Evolutionary conservation across 1,140 invertebrate species (phyloP), one percentile per base, ranked within the genome.

Genomic region (Drosophila nebulosa): DNA sequence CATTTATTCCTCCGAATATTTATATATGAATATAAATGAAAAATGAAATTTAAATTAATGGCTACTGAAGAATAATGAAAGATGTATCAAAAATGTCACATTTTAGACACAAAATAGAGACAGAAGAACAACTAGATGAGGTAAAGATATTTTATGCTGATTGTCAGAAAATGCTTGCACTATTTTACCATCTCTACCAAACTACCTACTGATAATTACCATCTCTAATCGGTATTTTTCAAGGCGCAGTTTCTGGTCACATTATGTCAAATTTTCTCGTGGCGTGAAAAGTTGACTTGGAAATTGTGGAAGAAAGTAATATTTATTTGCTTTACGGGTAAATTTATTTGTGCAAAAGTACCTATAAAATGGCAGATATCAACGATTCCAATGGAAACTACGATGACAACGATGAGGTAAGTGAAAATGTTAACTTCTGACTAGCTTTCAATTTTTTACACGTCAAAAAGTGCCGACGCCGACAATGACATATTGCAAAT

Each of bases 301-400:
- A n/a, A 18, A 24, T 62, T 52, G 50, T 24, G 30, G 36, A 71
- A 72, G 9, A 60, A 22, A 42, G 21, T 18, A 39, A 21, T 50
- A 46, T 62, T 42, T 50, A 35, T 7, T 60, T 55, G 46, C 3
- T 51, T 30, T 3, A n/a, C 67, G 26, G 12, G 9, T 63, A 9
- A 21, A 35, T 39, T 63, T 26, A 27, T 16, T 65, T 64, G n/a
- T 64, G 16, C 7, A 12, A 32, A 4, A 32, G 52, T 46, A 30
- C 21, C 16, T 21, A 18, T 21, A 46, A 46, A 67, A 86, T 86
- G 83, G 78, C 83, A 3, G 83, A 86, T 64, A 24, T 81, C 7
- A 86, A 86, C 22, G 83, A 86, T 64, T 86, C 83, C 4, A 90
- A 90, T 67, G 78, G 83, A 64, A 89, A 90, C 57, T 90, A 90